phyloP scores from a whole-genome alignment of 2,888 invertebrate genomes.

The Enoplolaimus lenunculus region DNA sequence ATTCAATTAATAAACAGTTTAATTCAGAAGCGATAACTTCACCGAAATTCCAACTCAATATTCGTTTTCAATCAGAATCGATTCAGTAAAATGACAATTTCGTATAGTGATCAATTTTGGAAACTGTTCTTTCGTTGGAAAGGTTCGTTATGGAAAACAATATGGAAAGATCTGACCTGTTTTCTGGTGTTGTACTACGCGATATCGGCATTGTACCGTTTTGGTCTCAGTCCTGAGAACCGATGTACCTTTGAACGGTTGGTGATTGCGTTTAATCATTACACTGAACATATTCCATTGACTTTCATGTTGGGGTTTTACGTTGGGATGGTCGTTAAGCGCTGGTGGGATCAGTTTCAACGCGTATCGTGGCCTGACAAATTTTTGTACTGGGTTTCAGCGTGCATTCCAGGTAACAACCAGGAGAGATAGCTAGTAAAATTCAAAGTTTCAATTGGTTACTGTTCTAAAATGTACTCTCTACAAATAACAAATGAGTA shows the following conservation, averaged over 20 bases:
- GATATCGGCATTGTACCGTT: slow-evolving; percentile 30
- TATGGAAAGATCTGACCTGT: slow-evolving; percentile 32
- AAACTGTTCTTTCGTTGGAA: slow-evolving; percentile 30
- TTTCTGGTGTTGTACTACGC: slow-evolving; percentile 29
- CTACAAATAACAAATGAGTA: too few relatives aligned
- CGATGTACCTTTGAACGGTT: slow-evolving; percentile 31
- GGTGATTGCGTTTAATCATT: slow-evolving; percentile 29
- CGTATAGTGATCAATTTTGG: slow-evolving; percentile 25
- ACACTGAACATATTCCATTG: slow-evolving; percentile 30
- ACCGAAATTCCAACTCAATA: too few relatives aligned
- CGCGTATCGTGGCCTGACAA: slow-evolving; percentile 21
- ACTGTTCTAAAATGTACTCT: too few relatives aligned
- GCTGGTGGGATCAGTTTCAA: slow-evolving; percentile 19
- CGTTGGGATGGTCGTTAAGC: slow-evolving; percentile 19
- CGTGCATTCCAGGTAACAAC: slow-evolving; percentile 1
- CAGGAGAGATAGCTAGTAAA: too few relatives aligned
- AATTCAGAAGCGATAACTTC: too few relatives aligned
- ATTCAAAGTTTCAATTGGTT: too few relatives aligned
- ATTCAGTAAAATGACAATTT: slow-evolving; percentile 15
- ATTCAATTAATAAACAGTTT: too few relatives aligned
- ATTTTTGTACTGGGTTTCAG: slow-evolving; percentile 30
- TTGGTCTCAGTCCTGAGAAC: slow-evolving; percentile 26
- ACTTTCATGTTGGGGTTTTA: slow-evolving; percentile 19
- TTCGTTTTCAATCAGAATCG: too few relatives aligned
- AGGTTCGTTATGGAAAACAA: slow-evolving; percentile 34